Percentiles rank a stretch among this genome's conserved stretches.
These are phyloP conservation scores for Eristalis arbustorum DNA, from an alignment of 2,888 invertebrate species.

Conservation along the genomic window DNA sequence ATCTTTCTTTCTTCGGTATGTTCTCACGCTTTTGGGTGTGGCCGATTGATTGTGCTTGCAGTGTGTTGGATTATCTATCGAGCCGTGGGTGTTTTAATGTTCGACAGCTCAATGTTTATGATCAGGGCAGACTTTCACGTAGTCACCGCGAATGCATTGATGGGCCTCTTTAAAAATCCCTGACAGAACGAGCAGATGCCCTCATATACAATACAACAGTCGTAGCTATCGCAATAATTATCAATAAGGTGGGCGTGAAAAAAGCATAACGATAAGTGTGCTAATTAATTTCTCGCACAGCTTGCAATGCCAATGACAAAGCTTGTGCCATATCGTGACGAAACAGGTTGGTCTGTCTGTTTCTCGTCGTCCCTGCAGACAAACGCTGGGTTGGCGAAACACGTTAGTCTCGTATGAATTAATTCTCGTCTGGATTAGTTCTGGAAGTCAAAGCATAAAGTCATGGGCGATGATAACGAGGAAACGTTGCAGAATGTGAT, in stretches of 20 bases:
- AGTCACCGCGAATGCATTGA: too few species aligned
- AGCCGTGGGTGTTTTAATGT: background rate
- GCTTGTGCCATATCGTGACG: background rate
- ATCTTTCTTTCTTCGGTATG: background rate
- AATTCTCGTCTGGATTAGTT: background rate
- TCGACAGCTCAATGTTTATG: background rate
- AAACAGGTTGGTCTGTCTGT: background rate
- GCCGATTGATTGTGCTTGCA: background rate
- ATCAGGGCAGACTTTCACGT: background rate
- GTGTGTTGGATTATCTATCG: background rate
- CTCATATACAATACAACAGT: background rate
- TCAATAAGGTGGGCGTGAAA: background rate
- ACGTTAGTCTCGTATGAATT: background rate
- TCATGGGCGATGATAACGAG: background rate
- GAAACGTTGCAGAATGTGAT: background rate
- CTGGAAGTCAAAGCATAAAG: background rate
- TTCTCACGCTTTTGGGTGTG: background rate
- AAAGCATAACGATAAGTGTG: background rate
- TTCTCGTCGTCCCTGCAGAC: background rate
- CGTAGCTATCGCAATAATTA: background rate
- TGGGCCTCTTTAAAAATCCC: background rate
- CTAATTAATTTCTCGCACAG: constrained; percentile 4
- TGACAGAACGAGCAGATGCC: background rate
- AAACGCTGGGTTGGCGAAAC: background rate
- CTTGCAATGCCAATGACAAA: constrained; percentile 10